Conservation (phyloP, 2,888 invertebrate genomes). For the Himalopsyche kuldschensis region DNA sequence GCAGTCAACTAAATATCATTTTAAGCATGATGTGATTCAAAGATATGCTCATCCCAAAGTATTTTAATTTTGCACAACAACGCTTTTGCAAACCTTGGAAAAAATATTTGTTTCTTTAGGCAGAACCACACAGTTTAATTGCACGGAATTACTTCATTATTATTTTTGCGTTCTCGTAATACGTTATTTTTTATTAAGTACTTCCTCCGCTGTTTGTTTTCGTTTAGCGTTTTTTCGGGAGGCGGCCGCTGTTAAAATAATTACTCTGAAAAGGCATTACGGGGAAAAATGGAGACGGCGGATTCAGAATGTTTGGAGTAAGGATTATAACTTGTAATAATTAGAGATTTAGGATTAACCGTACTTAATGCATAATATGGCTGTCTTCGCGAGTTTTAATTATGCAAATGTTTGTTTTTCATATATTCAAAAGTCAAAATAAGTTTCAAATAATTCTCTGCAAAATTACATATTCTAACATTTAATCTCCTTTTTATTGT, state of each 20-base stretch:
- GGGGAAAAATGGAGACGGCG: neutral
- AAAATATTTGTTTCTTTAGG: neutral
- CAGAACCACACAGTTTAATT: neutral
- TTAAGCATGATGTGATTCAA: too few species aligned
- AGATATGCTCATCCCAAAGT: too few species aligned
- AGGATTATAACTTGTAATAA: neutral
- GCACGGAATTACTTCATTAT: neutral
- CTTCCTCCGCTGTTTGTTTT: neutral
- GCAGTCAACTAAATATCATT: too few species aligned
- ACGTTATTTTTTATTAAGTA: neutral
- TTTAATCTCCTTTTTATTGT: too few species aligned
- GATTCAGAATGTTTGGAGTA: neutral
- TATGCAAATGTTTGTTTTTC: neutral
- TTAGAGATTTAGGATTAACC: neutral
- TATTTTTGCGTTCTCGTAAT: neutral
- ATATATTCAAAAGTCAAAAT: neutral
- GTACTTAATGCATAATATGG: neutral
- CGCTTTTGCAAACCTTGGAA: neutral
- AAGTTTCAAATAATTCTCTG: too few species aligned
- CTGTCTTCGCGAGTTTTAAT: neutral
- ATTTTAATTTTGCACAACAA: neutral
- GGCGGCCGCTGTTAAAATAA: neutral
- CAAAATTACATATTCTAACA: too few species aligned
- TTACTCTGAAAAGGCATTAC: neutral
- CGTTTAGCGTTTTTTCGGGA: neutral